Percentiles rank a stretch among this genome's conserved stretches.
Conservation (phyloP, 2,113 vertebrate species). For the Smithornis capensis region DNA sequence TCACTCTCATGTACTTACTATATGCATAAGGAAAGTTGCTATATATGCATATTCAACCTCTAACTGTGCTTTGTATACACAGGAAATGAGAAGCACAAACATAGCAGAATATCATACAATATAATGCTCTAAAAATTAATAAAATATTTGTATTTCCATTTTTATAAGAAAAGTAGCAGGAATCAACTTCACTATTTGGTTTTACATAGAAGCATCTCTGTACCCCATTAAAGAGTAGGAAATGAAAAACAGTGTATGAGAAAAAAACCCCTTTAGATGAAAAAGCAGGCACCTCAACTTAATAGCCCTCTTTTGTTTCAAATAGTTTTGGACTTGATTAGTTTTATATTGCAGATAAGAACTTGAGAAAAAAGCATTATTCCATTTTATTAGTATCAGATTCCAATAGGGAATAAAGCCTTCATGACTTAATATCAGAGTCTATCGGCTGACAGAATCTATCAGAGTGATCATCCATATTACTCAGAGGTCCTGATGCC, state of each 20-base stretch:
- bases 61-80: background rate
- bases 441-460: conserved; percentile 61
- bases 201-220: background rate
- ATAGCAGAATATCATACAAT: background rate
- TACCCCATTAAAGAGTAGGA: background rate
- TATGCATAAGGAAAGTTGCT: background rate
- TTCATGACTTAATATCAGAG: conserved; percentile 52
- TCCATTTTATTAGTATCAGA: conserved; percentile 63
- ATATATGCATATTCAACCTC: background rate
- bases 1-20: background rate
- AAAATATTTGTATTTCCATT: background rate
- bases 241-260: background rate
- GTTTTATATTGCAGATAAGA: conserved; percentile 49
- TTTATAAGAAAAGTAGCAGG: background rate
- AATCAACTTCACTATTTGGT: background rate
- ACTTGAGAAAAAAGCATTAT: conserved; percentile 59
- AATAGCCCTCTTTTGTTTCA: background rate
- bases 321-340: conserved; percentile 37
- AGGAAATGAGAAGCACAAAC: background rate
- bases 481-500: conserved; percentile 48
- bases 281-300: background rate
- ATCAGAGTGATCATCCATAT: conserved; percentile 67
- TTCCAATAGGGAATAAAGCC: conserved; percentile 55
- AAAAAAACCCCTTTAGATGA: background rate
- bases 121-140: background rate